Percentiles rank a stretch among this genome's conserved stretches.
Conservation (phyloP, 2,888 invertebrate species). For the Drosophila longiperda region DNA sequence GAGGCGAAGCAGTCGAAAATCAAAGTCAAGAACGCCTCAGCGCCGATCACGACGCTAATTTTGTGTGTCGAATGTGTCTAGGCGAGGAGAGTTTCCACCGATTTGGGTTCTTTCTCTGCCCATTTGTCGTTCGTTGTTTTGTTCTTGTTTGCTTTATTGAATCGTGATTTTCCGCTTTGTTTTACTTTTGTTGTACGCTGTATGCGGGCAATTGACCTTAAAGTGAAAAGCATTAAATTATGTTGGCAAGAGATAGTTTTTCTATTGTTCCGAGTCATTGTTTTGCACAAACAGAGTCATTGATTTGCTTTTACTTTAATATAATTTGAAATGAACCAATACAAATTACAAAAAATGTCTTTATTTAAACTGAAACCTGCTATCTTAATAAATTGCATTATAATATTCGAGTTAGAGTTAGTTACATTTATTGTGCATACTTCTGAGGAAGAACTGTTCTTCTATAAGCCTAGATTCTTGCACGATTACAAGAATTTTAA, state of each 20-base stretch:
- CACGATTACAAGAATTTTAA: neutral
- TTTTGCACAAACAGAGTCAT: neutral
- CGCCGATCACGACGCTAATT: slow-evolving; percentile 51
- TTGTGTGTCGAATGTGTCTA: slow-evolving; percentile 36
- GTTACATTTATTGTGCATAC: neutral
- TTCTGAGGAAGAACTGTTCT: neutral
- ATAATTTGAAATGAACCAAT: neutral
- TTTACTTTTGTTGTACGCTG: slow-evolving; percentile 14
- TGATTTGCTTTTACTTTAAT: neutral
- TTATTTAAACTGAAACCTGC: neutral
- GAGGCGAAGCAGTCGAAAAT: slow-evolving; percentile 46
- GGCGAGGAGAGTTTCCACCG: slow-evolving; percentile 11
- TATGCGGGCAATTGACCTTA: slow-evolving; percentile 56
- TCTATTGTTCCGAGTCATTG: neutral
- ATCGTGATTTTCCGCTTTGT: slow-evolving; percentile 34
- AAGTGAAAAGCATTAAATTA: neutral
- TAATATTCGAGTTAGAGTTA: neutral
- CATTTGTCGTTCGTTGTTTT: neutral
- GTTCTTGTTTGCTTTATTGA: neutral
- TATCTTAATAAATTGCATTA: neutral
- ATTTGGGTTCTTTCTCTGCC: slow-evolving; percentile 24
- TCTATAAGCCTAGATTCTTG: neutral
- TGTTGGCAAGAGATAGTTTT: slow-evolving; percentile 12
- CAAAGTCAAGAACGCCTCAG: slow-evolving; percentile 71
- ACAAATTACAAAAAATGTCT: no score